Base-by-base conservation (phyloP, 1,140 invertebrate genomes). In the Cephus cinctus region DNA sequence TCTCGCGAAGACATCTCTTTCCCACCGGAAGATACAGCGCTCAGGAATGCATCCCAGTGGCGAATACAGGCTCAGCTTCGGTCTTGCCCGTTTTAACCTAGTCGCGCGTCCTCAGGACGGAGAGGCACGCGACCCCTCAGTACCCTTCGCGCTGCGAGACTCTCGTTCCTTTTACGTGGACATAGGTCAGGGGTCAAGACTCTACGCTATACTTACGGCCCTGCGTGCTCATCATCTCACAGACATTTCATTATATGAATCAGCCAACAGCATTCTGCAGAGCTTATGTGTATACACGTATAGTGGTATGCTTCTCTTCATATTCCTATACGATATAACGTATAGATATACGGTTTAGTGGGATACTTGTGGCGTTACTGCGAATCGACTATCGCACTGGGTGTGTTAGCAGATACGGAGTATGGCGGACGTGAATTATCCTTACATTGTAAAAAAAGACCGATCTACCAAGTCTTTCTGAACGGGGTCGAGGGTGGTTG, bases 231-330 rank as follows among this genome's bases (percentile, higher is more conserved):
- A 71, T 71, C 66, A 67, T 67, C 66, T 69, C 59, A 62, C 66
- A 68, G 68, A 71, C 68, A 71, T 71, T 71, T 71, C 65, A 71
- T 71, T 71, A 71, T 67, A 67, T 58, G 67, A 71, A 69, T 69
- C 68, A 69, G 66, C 65, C 65, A 67, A 65, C 59, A 57, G 57
- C 58, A 23, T 41, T 22, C 25, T n/a, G n/a, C n/a, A n/a, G n/a
- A n/a, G n/a, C n/a, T n/a, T n/a, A n/a, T n/a, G n/a, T n/a, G n/a
- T n/a, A n/a, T n/a, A n/a, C n/a, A n/a, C n/a, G n/a, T n/a, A n/a
- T n/a, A n/a, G n/a, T n/a, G n/a, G n/a, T n/a, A n/a, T n/a, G n/a
- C n/a, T n/a, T n/a, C n/a, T n/a, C n/a, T n/a, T n/a, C n/a, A n/a
- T n/a, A n/a, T n/a, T n/a, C n/a, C n/a, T n/a, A n/a, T n/a, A n/a